These are phyloP conservation scores for Synodontis membranacea DNA, from an alignment of 2,113 vertebrate genomes.

Conservation along the genomic window DNA sequence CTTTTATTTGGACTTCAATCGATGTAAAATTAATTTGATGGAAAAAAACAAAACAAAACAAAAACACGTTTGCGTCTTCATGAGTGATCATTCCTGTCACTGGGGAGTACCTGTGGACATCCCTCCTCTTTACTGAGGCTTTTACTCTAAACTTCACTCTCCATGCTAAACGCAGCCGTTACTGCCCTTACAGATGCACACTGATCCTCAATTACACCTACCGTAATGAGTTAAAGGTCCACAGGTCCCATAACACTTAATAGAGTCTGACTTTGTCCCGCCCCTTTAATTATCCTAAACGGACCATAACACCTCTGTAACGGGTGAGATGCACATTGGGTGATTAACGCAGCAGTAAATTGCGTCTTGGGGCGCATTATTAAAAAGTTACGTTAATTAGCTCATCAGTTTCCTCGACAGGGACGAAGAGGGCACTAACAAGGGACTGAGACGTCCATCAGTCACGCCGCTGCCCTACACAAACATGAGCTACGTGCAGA, in stretches of 20 bases:
- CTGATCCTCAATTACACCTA: slow-evolving; percentile 27
- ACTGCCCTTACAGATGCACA: not conserved
- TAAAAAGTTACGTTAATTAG: slow-evolving; percentile 56
- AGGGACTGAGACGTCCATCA: slow-evolving; percentile 24
- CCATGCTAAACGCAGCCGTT: not conserved
- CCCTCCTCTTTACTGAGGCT: not conserved
- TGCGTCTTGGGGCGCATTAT: slow-evolving; percentile 49
- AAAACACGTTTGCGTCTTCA: not conserved
- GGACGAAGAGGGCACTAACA: slow-evolving; percentile 47
- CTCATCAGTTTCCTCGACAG: slow-evolving; percentile 51
- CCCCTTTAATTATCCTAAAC: slow-evolving; percentile 25
- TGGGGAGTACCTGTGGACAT: not conserved
- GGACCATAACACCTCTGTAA: slow-evolving; percentile 25
- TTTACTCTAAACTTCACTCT: not conserved
- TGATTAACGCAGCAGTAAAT: slow-evolving; percentile 51
- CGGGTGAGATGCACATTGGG: slow-evolving; percentile 37
- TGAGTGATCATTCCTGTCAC: not conserved
- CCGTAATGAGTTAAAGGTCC: slow-evolving; percentile 16
- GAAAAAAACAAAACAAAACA: not conserved
- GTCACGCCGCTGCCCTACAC: slow-evolving; percentile 19
- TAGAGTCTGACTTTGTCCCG: slow-evolving; percentile 29
- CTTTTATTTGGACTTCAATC: not conserved
- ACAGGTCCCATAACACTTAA: not conserved
- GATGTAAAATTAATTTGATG: slow-evolving; percentile 3
- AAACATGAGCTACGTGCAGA: not conserved